Base-by-base conservation (phyloP, 2,797 vertebrate species). In the Sylvia borin region DNA sequence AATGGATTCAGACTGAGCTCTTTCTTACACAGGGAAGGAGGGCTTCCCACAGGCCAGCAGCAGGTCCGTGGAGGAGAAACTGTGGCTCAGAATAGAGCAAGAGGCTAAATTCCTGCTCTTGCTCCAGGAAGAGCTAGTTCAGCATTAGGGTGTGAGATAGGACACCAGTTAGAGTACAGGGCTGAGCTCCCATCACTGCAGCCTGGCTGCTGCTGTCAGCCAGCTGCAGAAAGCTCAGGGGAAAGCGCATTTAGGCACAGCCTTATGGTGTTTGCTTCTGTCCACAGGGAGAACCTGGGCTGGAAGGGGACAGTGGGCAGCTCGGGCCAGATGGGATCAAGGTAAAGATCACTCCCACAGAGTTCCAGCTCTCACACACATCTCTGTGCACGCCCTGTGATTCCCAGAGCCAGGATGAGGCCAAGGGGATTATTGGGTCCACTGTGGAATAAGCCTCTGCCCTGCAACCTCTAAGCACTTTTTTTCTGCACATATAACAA, bases 261-360 rank as follows among this genome's bases (percentile, higher is more conserved):
- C 43, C 40, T 90, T 3, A 91, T 1, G 40, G 22, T 54, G n/a
- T 45, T 58, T 87, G 22, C 45, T 76, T 92, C 50, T 93, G 60
- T 64, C 94, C 92, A 42, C 96, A 99, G 99, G 99, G 99, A 85
- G 99, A 99, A 51, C 93, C 98, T 0, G 99, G 99, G 70, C 97
- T 99, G 25, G 99, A 99, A 95, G 99, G 99, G 80, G 99, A 99
- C 96, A 97, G 97, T 17, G 99, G 99, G 72, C 92, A 93, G 18
- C 62, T 97, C 2, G 99, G 99, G 87, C 98, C 98, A 0, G 99
- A 99, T 10, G 99, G 99, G 73, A 25, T 98, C 66, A 99, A 99
- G 99, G 99, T 99, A 94, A 97, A 42, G 14, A 17, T 51, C 48
- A 0, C 13, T 15, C 10, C 11, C 10, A 0, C 9, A 38, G 14